Evolutionary conservation across 2,888 invertebrate genomes (phyloP).

Genomic region (Drosophila leonis): DNA sequence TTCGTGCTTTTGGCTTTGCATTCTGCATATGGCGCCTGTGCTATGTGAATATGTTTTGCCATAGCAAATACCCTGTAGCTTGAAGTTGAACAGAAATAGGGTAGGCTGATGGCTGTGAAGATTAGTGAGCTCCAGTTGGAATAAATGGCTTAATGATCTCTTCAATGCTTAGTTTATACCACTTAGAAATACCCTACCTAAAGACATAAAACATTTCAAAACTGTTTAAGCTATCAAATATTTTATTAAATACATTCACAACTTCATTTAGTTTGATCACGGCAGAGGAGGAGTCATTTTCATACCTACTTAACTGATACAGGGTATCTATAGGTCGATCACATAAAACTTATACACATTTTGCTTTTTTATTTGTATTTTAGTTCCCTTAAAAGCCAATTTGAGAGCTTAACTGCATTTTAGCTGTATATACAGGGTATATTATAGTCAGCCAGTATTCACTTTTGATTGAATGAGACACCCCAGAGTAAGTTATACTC

Average conservation of each 20-base stretch:
- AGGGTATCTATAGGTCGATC: background rate
- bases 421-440: background rate
- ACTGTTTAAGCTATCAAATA: no score
- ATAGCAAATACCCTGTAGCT: background rate
- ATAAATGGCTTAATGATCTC: background rate
- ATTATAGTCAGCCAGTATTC: background rate
- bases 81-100: background rate
- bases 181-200: background rate
- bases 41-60: slow-evolving; percentile 10
- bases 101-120: background rate
- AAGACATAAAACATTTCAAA: no score
- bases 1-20: slow-evolving; percentile 5
- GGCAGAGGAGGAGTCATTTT: background rate
- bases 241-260: no score
- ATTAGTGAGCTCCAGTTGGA: background rate
- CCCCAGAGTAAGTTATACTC: no score
- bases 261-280: no score
- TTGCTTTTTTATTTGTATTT: background rate
- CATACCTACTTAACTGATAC: background rate
- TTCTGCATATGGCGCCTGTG: slow-evolving; percentile 12
- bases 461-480: background rate
- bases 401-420: background rate
- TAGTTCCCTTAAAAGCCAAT: background rate
- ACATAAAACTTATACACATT: rapidly evolving
- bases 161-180: no score